These are phyloP conservation scores for Australoheros facetus DNA, from an alignment of 2,797 vertebrate genomes.

Conservation along the genomic window DNA sequence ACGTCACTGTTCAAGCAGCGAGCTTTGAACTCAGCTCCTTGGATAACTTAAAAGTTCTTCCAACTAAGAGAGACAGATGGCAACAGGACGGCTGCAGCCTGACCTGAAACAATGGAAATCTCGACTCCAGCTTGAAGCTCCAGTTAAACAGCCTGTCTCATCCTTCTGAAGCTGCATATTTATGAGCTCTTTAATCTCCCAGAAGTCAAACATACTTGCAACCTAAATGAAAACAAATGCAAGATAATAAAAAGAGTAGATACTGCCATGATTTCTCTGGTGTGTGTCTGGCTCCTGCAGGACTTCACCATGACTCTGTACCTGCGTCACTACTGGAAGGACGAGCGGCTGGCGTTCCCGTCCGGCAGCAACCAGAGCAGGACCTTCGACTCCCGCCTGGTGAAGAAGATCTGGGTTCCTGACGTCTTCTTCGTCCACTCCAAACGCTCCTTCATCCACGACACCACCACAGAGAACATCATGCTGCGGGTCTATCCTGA, in stretches of 20 bases:
- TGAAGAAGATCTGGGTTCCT: constrained; percentile 92
- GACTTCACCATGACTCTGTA: constrained; percentile 95
- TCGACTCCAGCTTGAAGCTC: neutral
- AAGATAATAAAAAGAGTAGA: neutral
- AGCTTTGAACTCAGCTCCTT: constrained; percentile 15
- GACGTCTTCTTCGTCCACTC: constrained; percentile 94
- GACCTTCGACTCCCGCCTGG: constrained; percentile 89
- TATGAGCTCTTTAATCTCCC: neutral
- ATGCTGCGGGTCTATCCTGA: constrained; percentile 90
- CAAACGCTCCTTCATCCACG: constrained; percentile 92
- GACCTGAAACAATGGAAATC: neutral
- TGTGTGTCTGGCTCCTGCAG: constrained; percentile 57
- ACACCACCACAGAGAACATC: constrained; percentile 90
- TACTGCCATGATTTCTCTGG: neutral
- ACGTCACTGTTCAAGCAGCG: constrained; percentile 1
- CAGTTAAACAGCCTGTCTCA: neutral
- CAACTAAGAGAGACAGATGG: constrained; percentile 1
- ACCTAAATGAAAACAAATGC: neutral
- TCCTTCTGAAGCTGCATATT: neutral
- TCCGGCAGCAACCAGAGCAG: constrained; percentile 89
- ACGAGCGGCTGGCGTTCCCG: constrained; percentile 89
- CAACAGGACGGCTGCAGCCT: neutral
- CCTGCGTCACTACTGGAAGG: constrained; percentile 94
- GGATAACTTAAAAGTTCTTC: neutral
- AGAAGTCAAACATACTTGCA: neutral